Conservation (phyloP, 2,888 invertebrate species). For the Eulithis prunata region DNA sequence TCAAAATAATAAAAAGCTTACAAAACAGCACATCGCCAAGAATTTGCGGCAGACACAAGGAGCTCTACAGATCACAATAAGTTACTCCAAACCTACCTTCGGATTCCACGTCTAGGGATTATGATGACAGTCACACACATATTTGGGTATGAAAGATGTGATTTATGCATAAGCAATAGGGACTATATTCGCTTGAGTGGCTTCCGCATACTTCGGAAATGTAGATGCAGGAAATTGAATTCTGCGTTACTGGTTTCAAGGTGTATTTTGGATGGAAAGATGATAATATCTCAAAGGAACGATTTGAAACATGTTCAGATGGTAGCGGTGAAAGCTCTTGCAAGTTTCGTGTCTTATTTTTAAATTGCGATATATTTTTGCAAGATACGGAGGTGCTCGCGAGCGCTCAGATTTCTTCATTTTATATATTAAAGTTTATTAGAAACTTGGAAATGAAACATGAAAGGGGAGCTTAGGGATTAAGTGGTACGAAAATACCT, state of each 20-base stretch:
- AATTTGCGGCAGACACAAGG: conserved; percentile 67
- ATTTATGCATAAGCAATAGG: conserved; percentile 45
- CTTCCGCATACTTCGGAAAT: conserved; percentile 27
- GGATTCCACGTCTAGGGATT: conserved; percentile 59
- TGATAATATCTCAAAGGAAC: conserved; percentile 64
- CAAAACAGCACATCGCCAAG: conserved; percentile 17
- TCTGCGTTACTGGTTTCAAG: conserved; percentile 32
- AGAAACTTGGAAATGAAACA: conserved; percentile 51
- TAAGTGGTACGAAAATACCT: conserved; percentile 19
- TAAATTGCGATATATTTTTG: conserved; percentile 73
- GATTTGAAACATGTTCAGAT: conserved; percentile 75
- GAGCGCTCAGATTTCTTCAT: conserved; percentile 48
- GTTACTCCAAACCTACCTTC: conserved; percentile 39
- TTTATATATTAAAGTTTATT: conserved; percentile 52
- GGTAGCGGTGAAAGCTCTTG: conserved; percentile 77
- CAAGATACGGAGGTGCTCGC: conserved; percentile 53
- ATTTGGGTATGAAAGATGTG: conserved; percentile 41
- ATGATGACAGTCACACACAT: conserved; percentile 52
- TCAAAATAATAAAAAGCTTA: too few relatives aligned
- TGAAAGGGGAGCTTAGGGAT: conserved; percentile 39
- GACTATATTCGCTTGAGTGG: conserved; percentile 40
- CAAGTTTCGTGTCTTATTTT: conserved; percentile 75
- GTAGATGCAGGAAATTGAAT: conserved; percentile 31
- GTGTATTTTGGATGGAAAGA: conserved; percentile 46
- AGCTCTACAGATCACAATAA: conserved; percentile 15